A percentile compares a stretch with the other conserved stretches of the same genome.
These are phyloP conservation scores for Periophthalmus modestus DNA, from an alignment of 2,113 vertebrate species.

Conservation along the genomic window DNA sequence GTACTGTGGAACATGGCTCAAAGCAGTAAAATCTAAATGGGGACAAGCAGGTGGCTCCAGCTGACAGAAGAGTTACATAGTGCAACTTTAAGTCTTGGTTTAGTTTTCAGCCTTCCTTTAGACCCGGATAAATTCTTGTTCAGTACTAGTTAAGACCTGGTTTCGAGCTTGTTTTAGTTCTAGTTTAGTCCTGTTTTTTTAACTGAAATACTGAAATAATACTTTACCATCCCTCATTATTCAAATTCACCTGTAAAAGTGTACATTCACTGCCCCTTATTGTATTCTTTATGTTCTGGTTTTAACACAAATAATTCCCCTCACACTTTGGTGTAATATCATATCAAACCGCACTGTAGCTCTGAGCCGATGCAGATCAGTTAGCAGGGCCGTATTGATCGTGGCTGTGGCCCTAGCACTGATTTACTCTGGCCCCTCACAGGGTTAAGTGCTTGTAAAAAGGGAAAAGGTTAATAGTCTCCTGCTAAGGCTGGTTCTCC, in stretches of 20 bases:
- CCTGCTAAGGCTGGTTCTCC: constrained; percentile 52
- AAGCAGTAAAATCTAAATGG: too few species aligned
- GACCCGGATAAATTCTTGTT: not conserved
- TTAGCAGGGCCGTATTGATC: constrained; percentile 63
- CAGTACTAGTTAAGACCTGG: not conserved
- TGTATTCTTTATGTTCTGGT: not conserved
- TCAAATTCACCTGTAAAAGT: too few species aligned
- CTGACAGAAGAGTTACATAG: too few species aligned
- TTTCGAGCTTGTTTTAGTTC: not conserved
- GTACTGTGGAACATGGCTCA: too few species aligned
- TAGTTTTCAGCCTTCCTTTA: not conserved
- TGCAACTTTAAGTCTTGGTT: too few species aligned
- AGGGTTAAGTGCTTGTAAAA: constrained; percentile 74
- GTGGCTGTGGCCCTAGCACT: constrained; percentile 45
- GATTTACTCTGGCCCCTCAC: constrained; percentile 66
- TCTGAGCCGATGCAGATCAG: constrained; percentile 56
- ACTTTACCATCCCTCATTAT: not conserved
- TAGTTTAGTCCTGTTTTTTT: not conserved
- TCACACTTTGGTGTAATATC: not conserved
- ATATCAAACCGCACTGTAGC: constrained; percentile 1
- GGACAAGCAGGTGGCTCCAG: too few species aligned
- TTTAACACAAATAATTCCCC: not conserved
- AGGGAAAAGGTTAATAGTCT: constrained; percentile 70
- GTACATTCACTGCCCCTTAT: too few species aligned
- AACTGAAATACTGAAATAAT: not conserved